phyloP scores from a whole-genome alignment of 2,797 vertebrate genomes.

The Lophotriccus pileatus region DNA sequence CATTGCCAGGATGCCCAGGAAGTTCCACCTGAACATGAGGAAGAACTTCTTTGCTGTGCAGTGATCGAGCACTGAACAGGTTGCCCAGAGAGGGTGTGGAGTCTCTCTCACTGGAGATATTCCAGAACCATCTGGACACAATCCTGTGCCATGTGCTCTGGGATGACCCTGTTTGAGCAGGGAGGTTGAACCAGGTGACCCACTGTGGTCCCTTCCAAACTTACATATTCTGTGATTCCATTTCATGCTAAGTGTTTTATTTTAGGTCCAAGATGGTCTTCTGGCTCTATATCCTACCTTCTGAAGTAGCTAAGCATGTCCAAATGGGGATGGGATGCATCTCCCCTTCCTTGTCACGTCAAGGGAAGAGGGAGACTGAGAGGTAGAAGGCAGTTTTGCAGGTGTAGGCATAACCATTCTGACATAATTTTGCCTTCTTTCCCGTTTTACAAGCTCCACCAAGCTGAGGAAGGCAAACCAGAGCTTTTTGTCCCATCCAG shows the following conservation, averaged over 20 bases:
- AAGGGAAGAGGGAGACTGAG: neutral
- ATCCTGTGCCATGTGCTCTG: neutral
- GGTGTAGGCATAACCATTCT: fast-evolving
- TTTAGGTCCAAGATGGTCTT: neutral
- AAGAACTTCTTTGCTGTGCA: neutral
- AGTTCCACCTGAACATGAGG: neutral
- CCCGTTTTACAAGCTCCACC: neutral
- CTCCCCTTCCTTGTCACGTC: neutral
- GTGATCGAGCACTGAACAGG: fast-evolving
- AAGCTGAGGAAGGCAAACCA: neutral
- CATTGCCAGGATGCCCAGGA: neutral
- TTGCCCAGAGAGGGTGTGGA: neutral
- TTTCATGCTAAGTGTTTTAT: neutral
- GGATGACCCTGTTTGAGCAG: neutral
- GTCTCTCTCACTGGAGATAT: neutral
- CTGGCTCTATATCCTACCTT: neutral
- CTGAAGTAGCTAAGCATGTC: neutral
- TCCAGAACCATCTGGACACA: neutral
- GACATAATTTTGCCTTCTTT: neutral
- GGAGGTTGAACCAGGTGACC: fast-evolving
- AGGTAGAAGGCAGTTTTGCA: neutral
- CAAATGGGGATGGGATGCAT: no score
- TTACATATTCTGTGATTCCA: neutral
- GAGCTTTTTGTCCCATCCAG: neutral
- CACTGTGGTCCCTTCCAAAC: neutral